Conservation (phyloP, 1,140 invertebrate species). For the Medauroidea extradentata region DNA sequence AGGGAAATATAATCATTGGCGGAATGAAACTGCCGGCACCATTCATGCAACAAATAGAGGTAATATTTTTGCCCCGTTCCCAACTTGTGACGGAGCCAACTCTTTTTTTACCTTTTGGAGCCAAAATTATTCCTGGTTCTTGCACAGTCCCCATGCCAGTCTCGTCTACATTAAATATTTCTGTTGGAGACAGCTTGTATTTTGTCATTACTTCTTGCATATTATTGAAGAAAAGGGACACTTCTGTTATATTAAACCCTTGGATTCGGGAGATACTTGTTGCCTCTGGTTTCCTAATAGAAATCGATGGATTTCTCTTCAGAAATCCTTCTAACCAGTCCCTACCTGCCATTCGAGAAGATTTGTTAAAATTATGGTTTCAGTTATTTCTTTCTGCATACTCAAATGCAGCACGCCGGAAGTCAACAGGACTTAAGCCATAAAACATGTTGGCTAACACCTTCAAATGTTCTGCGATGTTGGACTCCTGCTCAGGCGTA, state of each 20-base stretch:
- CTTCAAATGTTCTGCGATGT: too few species aligned
- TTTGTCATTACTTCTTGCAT: slow-evolving; percentile 26
- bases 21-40: slow-evolving; percentile 36
- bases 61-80: slow-evolving; percentile 42
- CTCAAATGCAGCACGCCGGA: too few species aligned
- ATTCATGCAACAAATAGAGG: slow-evolving; percentile 34
- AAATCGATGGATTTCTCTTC: slow-evolving; percentile 17
- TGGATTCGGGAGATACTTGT: slow-evolving; percentile 37
- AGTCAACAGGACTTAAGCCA: too few species aligned
- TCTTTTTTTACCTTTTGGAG: slow-evolving; percentile 37
- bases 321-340: too few species aligned
- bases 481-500: too few species aligned
- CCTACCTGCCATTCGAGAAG: too few species aligned
- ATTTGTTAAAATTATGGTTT: too few species aligned
- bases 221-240: slow-evolving; percentile 31
- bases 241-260: slow-evolving; percentile 36
- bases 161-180: slow-evolving; percentile 43
- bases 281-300: slow-evolving; percentile 39
- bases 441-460: too few species aligned
- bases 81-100: slow-evolving; percentile 40
- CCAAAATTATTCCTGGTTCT: slow-evolving; percentile 29
- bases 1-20: slow-evolving; percentile 41
- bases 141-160: slow-evolving; percentile 39
- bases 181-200: slow-evolving; percentile 27
- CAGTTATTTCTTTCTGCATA: too few species aligned